These are phyloP conservation scores for Bhutanitis thaidina DNA, from an alignment of 2,888 invertebrate genomes.

Conservation along the genomic window DNA sequence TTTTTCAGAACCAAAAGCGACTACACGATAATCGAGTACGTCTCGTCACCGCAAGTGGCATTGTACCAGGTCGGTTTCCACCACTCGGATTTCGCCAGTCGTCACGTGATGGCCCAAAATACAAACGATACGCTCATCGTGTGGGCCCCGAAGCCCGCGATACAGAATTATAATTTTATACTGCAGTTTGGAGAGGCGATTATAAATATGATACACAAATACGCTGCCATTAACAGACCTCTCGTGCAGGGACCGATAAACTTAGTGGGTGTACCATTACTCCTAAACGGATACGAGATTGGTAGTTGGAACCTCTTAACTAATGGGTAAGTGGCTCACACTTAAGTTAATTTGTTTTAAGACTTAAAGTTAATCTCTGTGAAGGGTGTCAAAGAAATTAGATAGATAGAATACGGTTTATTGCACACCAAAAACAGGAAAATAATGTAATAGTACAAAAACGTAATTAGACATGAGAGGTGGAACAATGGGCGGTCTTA, in stretches of 20 bases:
- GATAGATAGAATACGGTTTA: too few species aligned
- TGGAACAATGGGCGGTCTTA: too few species aligned
- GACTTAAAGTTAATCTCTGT: too few species aligned
- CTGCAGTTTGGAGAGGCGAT: slow-evolving; percentile 49
- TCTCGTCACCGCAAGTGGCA: slow-evolving; percentile 64
- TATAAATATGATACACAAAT: slow-evolving; percentile 54
- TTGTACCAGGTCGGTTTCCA: slow-evolving; percentile 65
- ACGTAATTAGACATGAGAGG: too few species aligned
- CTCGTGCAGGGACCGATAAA: slow-evolving; percentile 61
- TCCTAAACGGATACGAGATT: slow-evolving; percentile 18
- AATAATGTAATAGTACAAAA: too few species aligned
- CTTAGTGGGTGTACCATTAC: slow-evolving; percentile 60
- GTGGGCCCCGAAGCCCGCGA: slow-evolving; percentile 52
- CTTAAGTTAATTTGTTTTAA: too few species aligned
- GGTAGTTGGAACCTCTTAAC: slow-evolving; percentile 19
- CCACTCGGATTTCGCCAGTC: slow-evolving; percentile 48
- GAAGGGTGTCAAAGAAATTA: too few species aligned
- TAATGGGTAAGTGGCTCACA: slow-evolving; percentile 9
- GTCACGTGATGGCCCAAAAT: slow-evolving; percentile 31
- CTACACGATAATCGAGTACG: slow-evolving; percentile 45
- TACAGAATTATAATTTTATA: slow-evolving; percentile 50
- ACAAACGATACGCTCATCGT: slow-evolving; percentile 51
- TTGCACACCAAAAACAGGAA: too few species aligned
- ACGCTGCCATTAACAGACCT: slow-evolving; percentile 44
- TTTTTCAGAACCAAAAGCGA: slow-evolving; percentile 31